A percentile compares a stretch with the other conserved stretches of the same genome.
These are phyloP conservation scores for Macrotis lagotis DNA, from an alignment of 2,113 vertebrate species.

Conservation along the genomic window DNA sequence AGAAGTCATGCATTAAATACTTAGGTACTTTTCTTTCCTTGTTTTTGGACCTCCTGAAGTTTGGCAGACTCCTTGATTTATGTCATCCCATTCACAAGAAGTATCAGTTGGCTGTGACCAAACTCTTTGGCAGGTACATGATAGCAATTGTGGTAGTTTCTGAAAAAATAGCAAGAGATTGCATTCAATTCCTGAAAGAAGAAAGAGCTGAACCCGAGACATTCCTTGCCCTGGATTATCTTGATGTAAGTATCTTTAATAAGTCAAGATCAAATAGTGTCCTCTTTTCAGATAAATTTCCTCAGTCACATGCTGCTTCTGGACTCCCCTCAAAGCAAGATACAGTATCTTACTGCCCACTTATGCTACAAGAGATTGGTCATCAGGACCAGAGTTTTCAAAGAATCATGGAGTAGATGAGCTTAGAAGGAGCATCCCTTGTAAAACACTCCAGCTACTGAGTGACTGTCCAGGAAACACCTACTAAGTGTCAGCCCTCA, in stretches of 20 bases:
- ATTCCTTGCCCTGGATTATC: constrained; percentile 94
- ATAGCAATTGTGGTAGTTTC: constrained; percentile 92
- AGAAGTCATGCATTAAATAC: not conserved
- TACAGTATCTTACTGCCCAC: not conserved
- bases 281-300: not conserved
- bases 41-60: constrained; percentile 82
- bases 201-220: constrained; percentile 94
- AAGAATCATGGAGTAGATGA: not conserved
- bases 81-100: constrained; percentile 97
- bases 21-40: constrained; percentile 25
- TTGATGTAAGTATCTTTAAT: constrained; percentile 87
- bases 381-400: not conserved
- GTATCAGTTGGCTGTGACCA: constrained; percentile 95
- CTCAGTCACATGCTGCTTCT: not conserved
- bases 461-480: not conserved
- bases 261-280: not conserved
- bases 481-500: not conserved
- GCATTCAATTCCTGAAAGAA: constrained; percentile 92
- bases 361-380: not conserved
- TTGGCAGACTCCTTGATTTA: constrained; percentile 92
- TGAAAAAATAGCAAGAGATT: constrained; percentile 91
- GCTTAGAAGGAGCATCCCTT: not conserved
- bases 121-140: constrained; percentile 92
- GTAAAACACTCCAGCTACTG: not conserved
- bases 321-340: not conserved